These are phyloP conservation scores for Eulemur coronatus DNA, from an alignment of 2,797 vertebrate genomes.

Conservation along the genomic window DNA sequence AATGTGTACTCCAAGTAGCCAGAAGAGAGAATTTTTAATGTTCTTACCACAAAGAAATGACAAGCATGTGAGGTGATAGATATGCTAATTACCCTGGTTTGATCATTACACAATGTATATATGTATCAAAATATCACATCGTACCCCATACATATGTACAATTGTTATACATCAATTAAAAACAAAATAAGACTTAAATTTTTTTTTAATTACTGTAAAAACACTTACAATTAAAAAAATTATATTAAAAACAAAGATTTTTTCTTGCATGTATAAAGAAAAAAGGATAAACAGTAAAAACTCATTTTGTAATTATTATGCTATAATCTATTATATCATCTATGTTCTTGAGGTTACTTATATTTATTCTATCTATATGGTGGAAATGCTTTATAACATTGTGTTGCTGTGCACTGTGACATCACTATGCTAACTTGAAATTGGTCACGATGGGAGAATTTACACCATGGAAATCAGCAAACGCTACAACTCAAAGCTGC, in stretches of 20 bases:
- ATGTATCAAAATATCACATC: too few relatives aligned
- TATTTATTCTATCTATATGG: neutral
- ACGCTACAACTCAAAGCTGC: neutral
- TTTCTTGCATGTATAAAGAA: too few relatives aligned
- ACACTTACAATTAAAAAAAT: neutral
- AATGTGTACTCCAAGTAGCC: too few relatives aligned
- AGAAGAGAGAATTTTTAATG: neutral
- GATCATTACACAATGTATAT: neutral
- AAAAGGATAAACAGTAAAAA: neutral
- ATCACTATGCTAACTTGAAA: neutral
- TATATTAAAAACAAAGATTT: neutral
- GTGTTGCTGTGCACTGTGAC: accelerated
- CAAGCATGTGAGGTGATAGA: neutral
- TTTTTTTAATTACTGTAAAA: too few relatives aligned
- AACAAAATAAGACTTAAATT: too few relatives aligned
- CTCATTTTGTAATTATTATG: neutral
- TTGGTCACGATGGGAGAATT: neutral
- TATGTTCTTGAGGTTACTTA: neutral
- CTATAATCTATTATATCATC: neutral
- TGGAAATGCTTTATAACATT: neutral
- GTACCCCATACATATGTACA: too few relatives aligned
- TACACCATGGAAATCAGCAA: neutral
- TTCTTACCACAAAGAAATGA: neutral
- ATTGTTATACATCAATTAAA: too few relatives aligned
- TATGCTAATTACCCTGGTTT: neutral